Evolutionary conservation across 2,888 invertebrate species (phyloP), one percentile per base, ranked within the genome.

Genomic region (Tineola bisselliella): DNA sequence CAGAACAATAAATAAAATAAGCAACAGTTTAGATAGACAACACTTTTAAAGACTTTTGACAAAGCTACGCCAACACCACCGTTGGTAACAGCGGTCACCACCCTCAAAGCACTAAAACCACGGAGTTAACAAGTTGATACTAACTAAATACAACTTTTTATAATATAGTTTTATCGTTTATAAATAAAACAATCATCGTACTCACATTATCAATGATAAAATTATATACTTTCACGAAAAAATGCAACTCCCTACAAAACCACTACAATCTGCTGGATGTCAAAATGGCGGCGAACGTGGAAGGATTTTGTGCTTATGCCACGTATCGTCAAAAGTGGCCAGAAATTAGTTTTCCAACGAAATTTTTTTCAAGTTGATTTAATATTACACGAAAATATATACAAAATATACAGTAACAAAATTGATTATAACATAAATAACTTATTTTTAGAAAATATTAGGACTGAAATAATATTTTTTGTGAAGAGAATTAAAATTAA

Each of bases 201-300:
- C 88, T 83, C 82, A 89, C 89, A 80, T 87, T 86, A 81, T 82
- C 82, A 75, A 87, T 84, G 87, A 87, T 90, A 90, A 81, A 90
- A 88, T 88, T 89, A 88, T 89, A 88, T 89, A 90, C 90, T 91
- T 89, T 89, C 88, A 90, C 89, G 86, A 88, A 88, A 60, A 60
- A 60, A 30, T 30, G 48, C 17, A 25, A 60, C 60, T 15, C 44
- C 25, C 48, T n/a, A 19, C 31, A 25, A 44, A 90, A 88, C 89
- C 90, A 89, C 88, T 88, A 79, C 80, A 90, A 90, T 89, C 90
- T 89, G 88, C 90, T 91, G 90, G 89, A 90, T 91, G 91, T 92
- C 91, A 93, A 93, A 91, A 93, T 93, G 93, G 87, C 87, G 87
- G 92, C 92, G 92, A 91, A 91, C 90, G 91, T 90, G 90, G 90